A percentile compares a stretch with the other conserved stretches of the same genome.
Evolutionary conservation across 2,888 invertebrate species (phyloP).

Genomic region (Beris chalybata): DNA sequence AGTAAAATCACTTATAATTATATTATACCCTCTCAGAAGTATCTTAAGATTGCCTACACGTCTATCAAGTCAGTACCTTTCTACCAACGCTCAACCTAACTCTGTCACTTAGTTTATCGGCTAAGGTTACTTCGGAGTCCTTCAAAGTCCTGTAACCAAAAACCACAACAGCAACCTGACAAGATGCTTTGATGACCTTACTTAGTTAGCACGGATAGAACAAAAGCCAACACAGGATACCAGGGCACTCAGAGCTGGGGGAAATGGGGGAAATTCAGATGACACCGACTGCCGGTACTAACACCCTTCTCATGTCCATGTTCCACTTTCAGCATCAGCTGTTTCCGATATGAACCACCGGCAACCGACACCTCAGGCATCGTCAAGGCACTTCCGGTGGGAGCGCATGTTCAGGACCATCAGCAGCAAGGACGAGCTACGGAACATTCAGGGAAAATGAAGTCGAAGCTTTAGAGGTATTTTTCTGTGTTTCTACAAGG

Average conservation of each 20-base stretch:
- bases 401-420: conserved; percentile 38
- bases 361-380: conserved; percentile 9
- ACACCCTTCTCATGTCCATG: neutral
- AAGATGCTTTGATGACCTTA: conserved; percentile 4
- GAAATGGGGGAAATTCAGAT: neutral
- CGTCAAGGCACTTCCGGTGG: conserved; percentile 36
- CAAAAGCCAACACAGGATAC: conserved; percentile 1
- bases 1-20: too few species aligned
- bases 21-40: too few species aligned
- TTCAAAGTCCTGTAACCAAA: conserved; percentile 27
- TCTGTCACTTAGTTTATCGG: too few species aligned
- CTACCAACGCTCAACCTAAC: too few species aligned
- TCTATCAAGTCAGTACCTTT: too few species aligned
- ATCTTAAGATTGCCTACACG: too few species aligned
- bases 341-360: conserved; percentile 21
- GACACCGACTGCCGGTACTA: neutral
- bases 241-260: neutral
- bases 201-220: neutral
- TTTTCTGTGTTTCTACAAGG: neutral
- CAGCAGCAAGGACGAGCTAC: neutral
- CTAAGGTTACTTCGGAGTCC: conserved; percentile 23
- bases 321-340: conserved; percentile 34
- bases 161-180: conserved; percentile 31
- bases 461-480: too few species aligned
- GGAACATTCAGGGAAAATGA: neutral